Percentiles rank a stretch among this genome's conserved stretches.
phyloP scores from a whole-genome alignment of 2,888 invertebrate genomes.

The Pheosia tremula region DNA sequence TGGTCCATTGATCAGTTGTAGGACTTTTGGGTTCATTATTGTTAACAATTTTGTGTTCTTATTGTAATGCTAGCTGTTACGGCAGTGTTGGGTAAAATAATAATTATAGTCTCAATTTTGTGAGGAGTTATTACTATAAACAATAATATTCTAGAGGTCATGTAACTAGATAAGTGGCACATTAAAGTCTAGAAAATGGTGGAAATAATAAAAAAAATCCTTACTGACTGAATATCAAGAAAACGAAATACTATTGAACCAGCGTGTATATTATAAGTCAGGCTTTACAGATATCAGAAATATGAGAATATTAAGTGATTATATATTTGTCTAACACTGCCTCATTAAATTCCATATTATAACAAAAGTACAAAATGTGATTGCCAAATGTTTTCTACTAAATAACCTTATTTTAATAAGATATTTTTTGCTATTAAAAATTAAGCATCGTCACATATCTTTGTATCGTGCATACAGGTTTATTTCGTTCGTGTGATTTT shows the following conservation, averaged over 20 bases:
- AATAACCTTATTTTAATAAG: slow-evolving; percentile 27
- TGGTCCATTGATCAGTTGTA: slow-evolving; percentile 25
- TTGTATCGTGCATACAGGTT: slow-evolving; percentile 36
- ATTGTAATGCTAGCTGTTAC: slow-evolving; percentile 25
- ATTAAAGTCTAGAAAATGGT: too few relatives aligned
- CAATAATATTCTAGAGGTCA: too few relatives aligned
- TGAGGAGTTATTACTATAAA: too few relatives aligned
- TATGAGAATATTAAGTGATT: too few relatives aligned
- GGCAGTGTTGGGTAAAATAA: slow-evolving; percentile 30
- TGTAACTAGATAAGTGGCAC: too few relatives aligned
- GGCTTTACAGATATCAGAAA: too few relatives aligned
- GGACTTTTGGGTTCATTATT: slow-evolving; percentile 27
- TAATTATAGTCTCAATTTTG: slow-evolving; percentile 12
- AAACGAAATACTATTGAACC: too few relatives aligned
- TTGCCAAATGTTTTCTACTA: slow-evolving; percentile 62
- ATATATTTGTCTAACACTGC: slow-evolving; percentile 30
- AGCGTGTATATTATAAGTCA: too few relatives aligned
- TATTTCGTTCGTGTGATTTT: slow-evolving; percentile 35
- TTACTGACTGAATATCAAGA: too few relatives aligned
- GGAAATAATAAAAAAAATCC: too few relatives aligned
- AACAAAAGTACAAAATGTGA: slow-evolving; percentile 60
- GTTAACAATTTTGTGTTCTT: slow-evolving; percentile 28
- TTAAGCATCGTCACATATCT: slow-evolving; percentile 55
- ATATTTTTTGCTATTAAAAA: slow-evolving; percentile 31
- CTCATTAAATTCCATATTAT: slow-evolving; percentile 35